phyloP scores from a whole-genome alignment of 2,113 vertebrate species.

The Chaetodon trifascialis region DNA sequence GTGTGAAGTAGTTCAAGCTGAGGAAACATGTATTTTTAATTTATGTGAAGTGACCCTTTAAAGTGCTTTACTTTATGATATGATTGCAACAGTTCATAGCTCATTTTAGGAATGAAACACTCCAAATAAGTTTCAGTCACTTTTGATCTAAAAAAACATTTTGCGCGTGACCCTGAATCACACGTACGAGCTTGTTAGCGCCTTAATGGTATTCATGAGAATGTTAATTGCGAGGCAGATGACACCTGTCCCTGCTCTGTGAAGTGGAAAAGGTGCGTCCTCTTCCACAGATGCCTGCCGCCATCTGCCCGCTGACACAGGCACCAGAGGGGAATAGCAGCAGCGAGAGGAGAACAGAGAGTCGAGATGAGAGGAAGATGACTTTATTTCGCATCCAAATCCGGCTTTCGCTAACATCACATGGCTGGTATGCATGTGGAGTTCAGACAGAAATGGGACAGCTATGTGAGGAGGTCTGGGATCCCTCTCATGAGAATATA shows the following conservation, averaged over 20 bases:
- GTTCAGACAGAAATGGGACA: conserved; percentile 31
- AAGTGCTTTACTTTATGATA: not conserved
- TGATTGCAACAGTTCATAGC: not conserved
- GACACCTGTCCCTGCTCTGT: conserved; percentile 70
- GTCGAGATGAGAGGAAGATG: conserved; percentile 20
- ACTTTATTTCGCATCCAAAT: conserved; percentile 45
- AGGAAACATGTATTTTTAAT: not conserved
- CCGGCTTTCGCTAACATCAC: conserved; percentile 11
- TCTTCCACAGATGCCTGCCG: conserved; percentile 58
- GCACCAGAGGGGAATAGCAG: conserved; percentile 11
- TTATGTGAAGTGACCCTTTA: not conserved
- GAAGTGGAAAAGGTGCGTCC: conserved; percentile 54
- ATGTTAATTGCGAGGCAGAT: conserved; percentile 63
- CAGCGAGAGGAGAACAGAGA: conserved; percentile 1
- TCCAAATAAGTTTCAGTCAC: not conserved
- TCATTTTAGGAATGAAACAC: conserved; percentile 1
- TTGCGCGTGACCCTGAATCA: conserved; percentile 30
- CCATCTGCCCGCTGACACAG: conserved; percentile 70
- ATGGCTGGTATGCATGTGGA: conserved; percentile 11
- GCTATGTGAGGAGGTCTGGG: conserved; percentile 25
- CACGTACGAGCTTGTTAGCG: conserved; percentile 44
- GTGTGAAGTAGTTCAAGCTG: not conserved
- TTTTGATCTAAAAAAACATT: conserved; percentile 22
- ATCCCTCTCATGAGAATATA: conserved; percentile 21
- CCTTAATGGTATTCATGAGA: conserved; percentile 63